phyloP scores from a whole-genome alignment of 2,888 invertebrate species.

The Cheilosia variabilis region DNA sequence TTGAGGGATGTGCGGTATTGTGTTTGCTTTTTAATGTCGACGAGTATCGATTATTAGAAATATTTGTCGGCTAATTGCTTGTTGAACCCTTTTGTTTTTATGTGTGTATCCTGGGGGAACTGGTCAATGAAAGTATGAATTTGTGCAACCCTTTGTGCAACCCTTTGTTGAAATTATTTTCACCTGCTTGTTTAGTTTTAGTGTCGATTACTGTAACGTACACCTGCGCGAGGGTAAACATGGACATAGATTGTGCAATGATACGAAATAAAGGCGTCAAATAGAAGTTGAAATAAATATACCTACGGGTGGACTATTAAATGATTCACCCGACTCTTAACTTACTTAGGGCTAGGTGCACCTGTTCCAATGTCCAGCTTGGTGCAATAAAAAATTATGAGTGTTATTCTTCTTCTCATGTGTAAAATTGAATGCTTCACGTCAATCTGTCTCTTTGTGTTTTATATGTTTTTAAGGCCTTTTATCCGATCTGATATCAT shows the following conservation, averaged over 20 bases:
- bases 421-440: too few relatives aligned
- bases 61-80: conserved; percentile 51
- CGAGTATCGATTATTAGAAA: conserved; percentile 53
- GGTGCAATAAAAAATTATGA: too few relatives aligned
- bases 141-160: conserved; percentile 23
- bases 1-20: conserved; percentile 42
- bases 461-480: too few relatives aligned
- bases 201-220: neutral
- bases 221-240: conserved; percentile 21
- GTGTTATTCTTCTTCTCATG: too few relatives aligned
- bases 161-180: conserved; percentile 36
- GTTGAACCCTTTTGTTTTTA: conserved; percentile 52
- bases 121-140: conserved; percentile 57
- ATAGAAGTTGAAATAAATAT: neutral
- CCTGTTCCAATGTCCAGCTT: neutral
- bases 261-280: neutral
- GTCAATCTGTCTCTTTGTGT: too few relatives aligned
- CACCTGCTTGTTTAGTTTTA: conserved; percentile 38
- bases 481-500: too few relatives aligned
- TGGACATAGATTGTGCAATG: neutral
- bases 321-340: neutral
- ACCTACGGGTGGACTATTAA: conserved; percentile 1
- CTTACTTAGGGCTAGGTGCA: neutral
- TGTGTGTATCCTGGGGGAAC: conserved; percentile 3
- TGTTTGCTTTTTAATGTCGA: neutral